Evolutionary conservation across 2,888 invertebrate genomes (phyloP).

Genomic region (Eristalinus aeneus): DNA sequence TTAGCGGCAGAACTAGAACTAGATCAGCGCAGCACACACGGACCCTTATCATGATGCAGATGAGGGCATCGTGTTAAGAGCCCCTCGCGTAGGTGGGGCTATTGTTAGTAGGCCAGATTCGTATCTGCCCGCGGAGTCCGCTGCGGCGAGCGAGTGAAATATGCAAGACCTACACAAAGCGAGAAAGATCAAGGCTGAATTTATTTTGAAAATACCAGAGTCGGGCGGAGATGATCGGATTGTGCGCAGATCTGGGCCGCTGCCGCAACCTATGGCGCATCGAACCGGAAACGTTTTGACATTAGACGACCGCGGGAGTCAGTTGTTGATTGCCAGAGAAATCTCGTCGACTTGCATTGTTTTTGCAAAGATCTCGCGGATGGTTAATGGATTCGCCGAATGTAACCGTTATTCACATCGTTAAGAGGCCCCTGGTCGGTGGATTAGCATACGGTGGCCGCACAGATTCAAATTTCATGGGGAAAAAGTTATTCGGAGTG

Average conservation of each 20-base stretch:
- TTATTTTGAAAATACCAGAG: conserved; percentile 10
- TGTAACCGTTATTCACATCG: background rate
- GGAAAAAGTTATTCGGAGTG: background rate
- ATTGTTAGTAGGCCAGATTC: conserved; percentile 35
- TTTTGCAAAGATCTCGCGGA: background rate
- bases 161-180: background rate
- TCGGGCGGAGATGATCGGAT: background rate
- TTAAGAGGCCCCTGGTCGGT: background rate
- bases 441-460: background rate
- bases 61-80: conserved; percentile 41
- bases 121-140: background rate
- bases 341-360: background rate
- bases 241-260: background rate
- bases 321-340: background rate
- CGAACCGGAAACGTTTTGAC: background rate
- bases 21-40: conserved; percentile 28
- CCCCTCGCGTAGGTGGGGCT: conserved; percentile 23
- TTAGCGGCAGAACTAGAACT: conserved; percentile 20
- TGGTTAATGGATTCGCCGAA: background rate
- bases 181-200: conserved; percentile 64
- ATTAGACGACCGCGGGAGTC: background rate
- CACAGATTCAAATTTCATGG: background rate
- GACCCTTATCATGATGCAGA: conserved; percentile 28
- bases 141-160: conserved; percentile 28
- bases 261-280: background rate